A percentile compares a stretch with the other conserved stretches of the same genome.
phyloP scores from a whole-genome alignment of 2,888 invertebrate species.

The Amitus sp. region DNA sequence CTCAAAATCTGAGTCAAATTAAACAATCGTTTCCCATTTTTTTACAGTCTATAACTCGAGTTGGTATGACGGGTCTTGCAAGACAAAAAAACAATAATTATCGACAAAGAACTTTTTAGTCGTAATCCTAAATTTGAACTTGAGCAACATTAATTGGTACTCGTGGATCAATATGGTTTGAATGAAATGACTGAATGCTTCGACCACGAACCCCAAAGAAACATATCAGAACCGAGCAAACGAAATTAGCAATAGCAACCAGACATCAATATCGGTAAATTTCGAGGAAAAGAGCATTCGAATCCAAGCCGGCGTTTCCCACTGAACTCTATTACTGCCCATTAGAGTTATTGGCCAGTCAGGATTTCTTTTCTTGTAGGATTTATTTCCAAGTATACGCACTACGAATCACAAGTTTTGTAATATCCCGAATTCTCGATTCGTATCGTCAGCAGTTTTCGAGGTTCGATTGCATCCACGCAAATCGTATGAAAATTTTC shows the following conservation, averaged over 20 bases:
- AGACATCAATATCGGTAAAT: conserved; percentile 21
- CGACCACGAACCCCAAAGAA: no score
- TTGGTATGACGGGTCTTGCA: no score
- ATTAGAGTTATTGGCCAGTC: conserved; percentile 30
- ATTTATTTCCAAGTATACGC: background rate
- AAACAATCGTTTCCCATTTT: no score
- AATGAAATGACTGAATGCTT: no score
- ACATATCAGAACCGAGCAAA: no score
- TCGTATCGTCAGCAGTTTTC: background rate
- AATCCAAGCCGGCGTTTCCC: conserved; percentile 9
- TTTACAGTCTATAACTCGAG: no score
- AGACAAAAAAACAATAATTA: no score
- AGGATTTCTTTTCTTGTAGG: conserved; percentile 21
- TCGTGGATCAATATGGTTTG: no score
- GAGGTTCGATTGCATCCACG: background rate
- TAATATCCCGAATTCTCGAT: conserved; percentile 10
- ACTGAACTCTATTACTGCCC: conserved; percentile 25
- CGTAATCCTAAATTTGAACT: no score
- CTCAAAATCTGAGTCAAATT: no score
- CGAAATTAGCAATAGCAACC: conserved; percentile 13
- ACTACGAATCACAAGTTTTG: conserved; percentile 20
- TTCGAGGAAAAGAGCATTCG: conserved; percentile 21
- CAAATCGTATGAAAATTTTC: background rate
- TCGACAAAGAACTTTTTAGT: no score
- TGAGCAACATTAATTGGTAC: no score